A percentile compares a stretch with the other conserved stretches of the same genome.
phyloP scores from a whole-genome alignment of 2,888 invertebrate genomes.

The Xestia sexstrigata region DNA sequence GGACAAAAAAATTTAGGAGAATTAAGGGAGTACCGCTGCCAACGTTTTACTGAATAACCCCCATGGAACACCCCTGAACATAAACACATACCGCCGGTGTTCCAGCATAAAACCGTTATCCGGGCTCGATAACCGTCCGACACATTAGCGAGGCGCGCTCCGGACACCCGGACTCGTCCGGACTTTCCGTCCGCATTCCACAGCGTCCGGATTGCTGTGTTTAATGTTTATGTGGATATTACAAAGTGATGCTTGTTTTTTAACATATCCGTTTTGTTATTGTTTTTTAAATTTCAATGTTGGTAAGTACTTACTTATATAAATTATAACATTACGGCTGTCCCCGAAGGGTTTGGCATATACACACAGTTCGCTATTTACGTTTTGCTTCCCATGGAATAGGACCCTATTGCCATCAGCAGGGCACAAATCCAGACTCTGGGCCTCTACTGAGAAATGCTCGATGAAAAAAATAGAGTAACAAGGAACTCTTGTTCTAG shows the following conservation, averaged over 20 bases:
- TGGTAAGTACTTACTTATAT: background rate
- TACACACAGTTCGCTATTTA: background rate
- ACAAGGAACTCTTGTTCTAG: background rate
- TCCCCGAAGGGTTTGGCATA: background rate
- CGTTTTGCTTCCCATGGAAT: background rate
- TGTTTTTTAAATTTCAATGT: background rate
- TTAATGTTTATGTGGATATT: conserved; percentile 29
- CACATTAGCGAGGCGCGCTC: conserved; percentile 54
- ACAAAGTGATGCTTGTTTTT: conserved; percentile 27
- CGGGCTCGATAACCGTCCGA: conserved; percentile 52
- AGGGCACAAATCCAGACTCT: background rate
- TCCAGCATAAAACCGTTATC: conserved; percentile 37
- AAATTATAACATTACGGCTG: background rate
- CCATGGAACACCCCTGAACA: background rate
- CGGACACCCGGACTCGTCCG: conserved; percentile 37
- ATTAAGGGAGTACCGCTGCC: too few species aligned
- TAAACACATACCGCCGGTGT: conserved; percentile 13
- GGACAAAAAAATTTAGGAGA: too few species aligned
- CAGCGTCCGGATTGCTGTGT: conserved; percentile 30
- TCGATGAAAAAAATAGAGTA: background rate
- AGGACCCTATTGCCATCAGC: background rate
- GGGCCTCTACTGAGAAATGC: background rate
- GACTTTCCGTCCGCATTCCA: conserved; percentile 52
- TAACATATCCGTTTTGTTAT: conserved; percentile 4
- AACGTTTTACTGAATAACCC: background rate